Evolutionary conservation across 2,888 invertebrate genomes (phyloP), one percentile per base, ranked within the genome.

Genomic region (Meteorus cinctellus): DNA sequence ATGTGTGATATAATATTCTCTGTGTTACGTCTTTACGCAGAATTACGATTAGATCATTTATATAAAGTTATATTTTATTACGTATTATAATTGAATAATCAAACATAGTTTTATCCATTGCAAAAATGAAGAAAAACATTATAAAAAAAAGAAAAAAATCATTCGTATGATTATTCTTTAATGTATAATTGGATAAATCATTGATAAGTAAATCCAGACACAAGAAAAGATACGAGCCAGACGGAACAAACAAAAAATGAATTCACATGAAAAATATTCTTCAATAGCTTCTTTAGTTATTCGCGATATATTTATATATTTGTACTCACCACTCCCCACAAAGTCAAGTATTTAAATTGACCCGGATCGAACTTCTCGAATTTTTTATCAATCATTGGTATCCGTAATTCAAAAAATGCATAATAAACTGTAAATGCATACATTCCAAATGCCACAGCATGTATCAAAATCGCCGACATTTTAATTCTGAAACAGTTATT

Each of bases 241-340:
- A 41, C 12, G 1, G 12, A 41, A 41, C 41, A 41, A 41, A 41
- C 41, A 41, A 41, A 41, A 41, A 41, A 41, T 41, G 8, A 6
- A 34, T 41, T 12, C 41, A 41, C 41, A 41, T 41, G 41, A 41
- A 41, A 41, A 41, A 41, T 12, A 34, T 41, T 41, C 12, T 41
- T 41, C 2, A 12, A 12, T 10, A 41, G 41, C 12, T 14, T 14
- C 10, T 62, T n/a, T 55, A 24, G n/a, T 19, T 55, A 19, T 55
- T 6, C 19, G 1, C 12, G 12, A 48, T 48, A n/a, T n/a, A 55
- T 5, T 4, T 6, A 65, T n/a, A 63, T 69, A 51, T 24, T 41
- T 45, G 16, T 65, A 86, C 88, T 84, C 79, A 89, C 89, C 85
- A 89, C 75, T 71, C 87, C 77, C 89, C 89, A 89, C 2, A 88